phyloP scores from a whole-genome alignment of 2,113 vertebrate species.

The Brienomyrus longianalis region DNA sequence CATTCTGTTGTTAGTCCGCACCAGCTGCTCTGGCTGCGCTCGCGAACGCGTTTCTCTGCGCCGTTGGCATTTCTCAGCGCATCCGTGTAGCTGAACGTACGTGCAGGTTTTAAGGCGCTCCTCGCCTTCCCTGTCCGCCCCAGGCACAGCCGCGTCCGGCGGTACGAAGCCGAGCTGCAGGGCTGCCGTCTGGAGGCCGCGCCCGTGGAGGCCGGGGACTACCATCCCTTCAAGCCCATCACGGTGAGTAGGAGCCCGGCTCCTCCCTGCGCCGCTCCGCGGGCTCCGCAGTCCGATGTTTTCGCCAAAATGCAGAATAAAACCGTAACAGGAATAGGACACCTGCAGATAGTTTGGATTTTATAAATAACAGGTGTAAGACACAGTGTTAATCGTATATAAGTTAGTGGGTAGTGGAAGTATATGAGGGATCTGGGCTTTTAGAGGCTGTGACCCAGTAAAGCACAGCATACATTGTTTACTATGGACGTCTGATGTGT shows the following conservation, averaged over 20 bases:
- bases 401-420: background rate
- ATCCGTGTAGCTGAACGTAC: background rate
- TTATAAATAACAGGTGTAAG: background rate
- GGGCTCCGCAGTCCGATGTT: background rate
- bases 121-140: background rate
- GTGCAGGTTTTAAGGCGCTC: background rate
- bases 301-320: background rate
- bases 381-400: background rate
- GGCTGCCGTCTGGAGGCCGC: slow-evolving; percentile 55
- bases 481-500: background rate
- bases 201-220: slow-evolving; percentile 76
- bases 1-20: background rate
- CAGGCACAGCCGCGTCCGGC: slow-evolving; percentile 77
- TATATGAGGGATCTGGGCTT: too few species aligned
- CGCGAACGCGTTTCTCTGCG: background rate
- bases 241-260: slow-evolving; percentile 64
- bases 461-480: too few species aligned
- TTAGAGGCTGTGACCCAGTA: too few species aligned
- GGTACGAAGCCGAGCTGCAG: slow-evolving; percentile 73
- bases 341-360: background rate
- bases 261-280: background rate
- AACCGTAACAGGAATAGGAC: background rate
- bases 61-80: background rate
- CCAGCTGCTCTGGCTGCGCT: background rate
- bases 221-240: slow-evolving; percentile 90